Evolutionary conservation across 2,888 invertebrate genomes (phyloP).

Genomic region (Sturmia bella): DNA sequence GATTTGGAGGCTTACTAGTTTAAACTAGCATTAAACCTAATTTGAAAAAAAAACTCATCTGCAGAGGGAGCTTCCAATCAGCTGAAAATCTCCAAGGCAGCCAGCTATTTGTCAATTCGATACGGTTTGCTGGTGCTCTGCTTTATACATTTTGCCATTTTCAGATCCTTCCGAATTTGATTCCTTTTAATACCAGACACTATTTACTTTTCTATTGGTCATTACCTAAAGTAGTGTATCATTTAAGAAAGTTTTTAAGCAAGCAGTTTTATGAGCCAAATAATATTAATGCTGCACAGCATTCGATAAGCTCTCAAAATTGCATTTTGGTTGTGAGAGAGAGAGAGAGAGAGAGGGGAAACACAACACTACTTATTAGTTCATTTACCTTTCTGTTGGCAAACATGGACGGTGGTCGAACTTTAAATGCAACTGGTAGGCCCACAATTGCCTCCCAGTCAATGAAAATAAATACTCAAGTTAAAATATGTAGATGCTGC

Average conservation of each 20-base stretch:
- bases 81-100: too few species aligned
- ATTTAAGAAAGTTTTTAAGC: background rate
- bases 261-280: background rate
- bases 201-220: background rate
- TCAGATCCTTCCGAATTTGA: background rate
- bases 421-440: slow-evolving; percentile 43
- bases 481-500: slow-evolving; percentile 34
- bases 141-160: too few species aligned
- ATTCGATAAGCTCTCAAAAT: background rate
- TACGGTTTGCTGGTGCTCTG: too few species aligned
- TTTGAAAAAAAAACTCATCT: too few species aligned
- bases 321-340: background rate
- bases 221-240: too few species aligned
- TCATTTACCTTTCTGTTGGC: slow-evolving; percentile 17
- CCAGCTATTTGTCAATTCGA: too few species aligned
- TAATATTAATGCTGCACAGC: background rate
- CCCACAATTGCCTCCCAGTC: slow-evolving; percentile 18
- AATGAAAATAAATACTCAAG: slow-evolving; percentile 26
- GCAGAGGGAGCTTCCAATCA: too few species aligned
- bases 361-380: background rate
- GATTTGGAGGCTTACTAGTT: too few species aligned
- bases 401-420: slow-evolving; percentile 1
- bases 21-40: too few species aligned
- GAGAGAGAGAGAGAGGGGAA: background rate
- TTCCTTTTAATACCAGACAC: background rate